These are phyloP conservation scores for Hypothenemus hampei DNA, from an alignment of 1,140 invertebrate genomes.

Conservation along the genomic window DNA sequence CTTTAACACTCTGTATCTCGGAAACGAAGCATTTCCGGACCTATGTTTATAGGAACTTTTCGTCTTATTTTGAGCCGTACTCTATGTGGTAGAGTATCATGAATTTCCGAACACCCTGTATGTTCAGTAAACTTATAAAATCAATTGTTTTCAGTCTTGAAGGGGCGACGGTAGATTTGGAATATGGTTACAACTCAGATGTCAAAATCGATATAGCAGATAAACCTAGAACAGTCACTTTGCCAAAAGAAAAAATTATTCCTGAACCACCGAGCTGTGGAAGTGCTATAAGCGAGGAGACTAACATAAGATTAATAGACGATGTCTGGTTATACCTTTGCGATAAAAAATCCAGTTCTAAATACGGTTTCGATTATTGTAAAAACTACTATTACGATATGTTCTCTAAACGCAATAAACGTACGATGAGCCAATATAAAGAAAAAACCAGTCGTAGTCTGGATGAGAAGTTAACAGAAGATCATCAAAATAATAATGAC, in stretches of 20 bases:
- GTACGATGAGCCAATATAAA: not conserved
- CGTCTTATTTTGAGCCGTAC: too few relatives aligned
- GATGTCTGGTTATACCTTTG: slow-evolving; percentile 19
- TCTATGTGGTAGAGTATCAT: too few relatives aligned
- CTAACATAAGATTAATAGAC: slow-evolving; percentile 7
- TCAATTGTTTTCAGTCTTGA: too few relatives aligned
- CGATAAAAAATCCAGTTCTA: slow-evolving; percentile 14
- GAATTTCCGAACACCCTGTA: too few relatives aligned
- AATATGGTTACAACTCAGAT: too few relatives aligned
- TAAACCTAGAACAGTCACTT: too few relatives aligned
- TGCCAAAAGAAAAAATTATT: slow-evolving; percentile 1
- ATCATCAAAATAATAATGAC: not conserved
- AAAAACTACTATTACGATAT: slow-evolving; percentile 24
- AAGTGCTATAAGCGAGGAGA: slow-evolving; percentile 4
- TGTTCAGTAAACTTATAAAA: too few relatives aligned
- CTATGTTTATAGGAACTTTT: too few relatives aligned
- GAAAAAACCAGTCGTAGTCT: not conserved
- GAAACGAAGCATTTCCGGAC: too few relatives aligned
- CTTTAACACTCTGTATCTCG: too few relatives aligned
- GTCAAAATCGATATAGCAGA: too few relatives aligned
- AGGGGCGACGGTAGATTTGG: too few relatives aligned
- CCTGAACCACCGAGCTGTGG: not conserved
- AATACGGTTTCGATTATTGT: slow-evolving; percentile 25
- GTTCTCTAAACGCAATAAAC: not conserved
- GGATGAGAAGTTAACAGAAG: not conserved